phyloP scores from a whole-genome alignment of 2,888 invertebrate genomes.

The Callimorpha dominula region DNA sequence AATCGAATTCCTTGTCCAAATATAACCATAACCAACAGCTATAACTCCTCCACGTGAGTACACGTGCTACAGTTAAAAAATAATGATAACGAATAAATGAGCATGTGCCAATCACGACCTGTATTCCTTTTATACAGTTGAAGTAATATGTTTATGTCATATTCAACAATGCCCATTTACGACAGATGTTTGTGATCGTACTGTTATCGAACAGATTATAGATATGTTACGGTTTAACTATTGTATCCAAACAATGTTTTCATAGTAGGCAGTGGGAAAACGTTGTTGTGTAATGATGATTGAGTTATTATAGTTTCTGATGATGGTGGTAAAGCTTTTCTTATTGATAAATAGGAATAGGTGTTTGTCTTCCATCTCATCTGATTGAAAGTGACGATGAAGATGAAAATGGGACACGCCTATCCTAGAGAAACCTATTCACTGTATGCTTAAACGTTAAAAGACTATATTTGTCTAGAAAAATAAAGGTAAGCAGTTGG shows the following conservation, averaged over 20 bases:
- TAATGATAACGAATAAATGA: not conserved
- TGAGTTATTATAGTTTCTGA: not conserved
- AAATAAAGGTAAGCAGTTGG: too few species aligned
- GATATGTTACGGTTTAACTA: constrained; percentile 13
- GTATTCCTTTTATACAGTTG: not conserved
- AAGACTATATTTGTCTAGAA: too few species aligned
- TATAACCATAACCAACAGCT: too few species aligned
- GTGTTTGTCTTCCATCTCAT: too few species aligned
- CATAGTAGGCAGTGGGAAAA: not conserved
- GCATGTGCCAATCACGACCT: not conserved
- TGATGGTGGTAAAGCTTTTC: not conserved
- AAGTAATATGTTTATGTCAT: constrained; percentile 21
- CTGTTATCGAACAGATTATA: constrained; percentile 27
- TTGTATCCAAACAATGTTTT: not conserved
- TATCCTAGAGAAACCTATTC: too few species aligned
- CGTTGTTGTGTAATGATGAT: not conserved
- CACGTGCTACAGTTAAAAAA: not conserved
- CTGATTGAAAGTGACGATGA: too few species aligned
- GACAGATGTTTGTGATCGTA: constrained; percentile 35
- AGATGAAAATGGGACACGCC: too few species aligned
- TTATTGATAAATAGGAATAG: too few species aligned
- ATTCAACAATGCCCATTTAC: constrained; percentile 27
- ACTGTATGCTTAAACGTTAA: too few species aligned
- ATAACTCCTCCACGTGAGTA: too few species aligned
- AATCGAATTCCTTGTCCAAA: too few species aligned